These are phyloP conservation scores for Pseudorasbora parva DNA, from an alignment of 2,113 vertebrate genomes.

Conservation along the genomic window DNA sequence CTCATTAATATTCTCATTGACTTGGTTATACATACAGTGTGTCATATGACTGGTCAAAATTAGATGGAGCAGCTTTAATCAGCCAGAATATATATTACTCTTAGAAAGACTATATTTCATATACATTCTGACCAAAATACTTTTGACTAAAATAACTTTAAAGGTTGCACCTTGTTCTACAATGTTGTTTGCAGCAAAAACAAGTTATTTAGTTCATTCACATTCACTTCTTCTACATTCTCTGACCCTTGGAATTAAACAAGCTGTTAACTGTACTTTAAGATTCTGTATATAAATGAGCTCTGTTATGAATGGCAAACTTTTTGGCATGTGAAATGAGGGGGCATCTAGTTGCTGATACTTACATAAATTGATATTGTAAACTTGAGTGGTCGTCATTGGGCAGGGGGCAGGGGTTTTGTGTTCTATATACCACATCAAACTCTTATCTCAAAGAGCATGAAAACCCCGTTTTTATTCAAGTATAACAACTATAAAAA, in stretches of 20 bases:
- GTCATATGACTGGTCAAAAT: slow-evolving; percentile 44
- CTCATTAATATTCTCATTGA: slow-evolving; percentile 92
- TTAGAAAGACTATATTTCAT: neutral
- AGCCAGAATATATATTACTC: neutral
- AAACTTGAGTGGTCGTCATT: neutral
- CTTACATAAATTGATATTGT: neutral
- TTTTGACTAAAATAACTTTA: too few relatives aligned
- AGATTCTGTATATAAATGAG: neutral
- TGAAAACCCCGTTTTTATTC: neutral
- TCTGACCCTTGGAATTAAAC: neutral
- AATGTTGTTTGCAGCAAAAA: neutral
- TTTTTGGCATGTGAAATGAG: neutral
- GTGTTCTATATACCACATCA: neutral
- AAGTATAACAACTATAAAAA: neutral
- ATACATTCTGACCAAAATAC: neutral
- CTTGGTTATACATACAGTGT: slow-evolving; percentile 76
- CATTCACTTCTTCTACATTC: neutral
- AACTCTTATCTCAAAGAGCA: neutral
- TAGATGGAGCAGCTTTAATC: slow-evolving; percentile 32
- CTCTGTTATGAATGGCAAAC: neutral
- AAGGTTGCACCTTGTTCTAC: neutral
- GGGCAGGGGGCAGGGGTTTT: neutral
- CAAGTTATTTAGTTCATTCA: neutral
- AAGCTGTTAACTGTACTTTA: neutral
- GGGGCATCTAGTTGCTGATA: neutral